Conservation (phyloP, 1,140 invertebrate species). For the Drosophila funebris region DNA sequence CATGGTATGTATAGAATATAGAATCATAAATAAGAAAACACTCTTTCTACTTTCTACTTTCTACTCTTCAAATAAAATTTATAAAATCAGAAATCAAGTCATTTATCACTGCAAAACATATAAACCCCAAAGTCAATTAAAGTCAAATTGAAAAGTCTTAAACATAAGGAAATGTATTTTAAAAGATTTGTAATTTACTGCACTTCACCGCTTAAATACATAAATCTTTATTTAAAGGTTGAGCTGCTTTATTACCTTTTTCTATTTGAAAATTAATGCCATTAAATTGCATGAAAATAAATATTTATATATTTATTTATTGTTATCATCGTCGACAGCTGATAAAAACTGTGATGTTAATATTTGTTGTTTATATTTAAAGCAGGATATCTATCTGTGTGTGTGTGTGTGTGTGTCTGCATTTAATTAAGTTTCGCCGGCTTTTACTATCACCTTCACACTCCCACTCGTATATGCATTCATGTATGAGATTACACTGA, state of each 20-base stretch:
- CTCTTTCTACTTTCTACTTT: too few relatives aligned
- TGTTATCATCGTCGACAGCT: conserved; percentile 7
- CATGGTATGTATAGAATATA: too few relatives aligned
- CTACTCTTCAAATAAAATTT: too few relatives aligned
- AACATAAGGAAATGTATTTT: too few relatives aligned
- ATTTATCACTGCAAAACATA: too few relatives aligned
- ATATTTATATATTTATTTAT: conserved; percentile 47
- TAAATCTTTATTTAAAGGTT: neutral
- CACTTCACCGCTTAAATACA: neutral
- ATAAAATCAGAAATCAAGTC: too few relatives aligned
- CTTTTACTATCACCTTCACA: conserved; percentile 43
- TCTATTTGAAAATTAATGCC: neutral
- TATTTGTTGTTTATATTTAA: conserved; percentile 46
- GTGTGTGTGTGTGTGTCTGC: conserved; percentile 41
- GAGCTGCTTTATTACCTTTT: neutral
- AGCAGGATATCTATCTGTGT: neutral
- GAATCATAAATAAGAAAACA: too few relatives aligned
- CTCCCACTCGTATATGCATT: neutral
- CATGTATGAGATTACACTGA: conserved; percentile 50
- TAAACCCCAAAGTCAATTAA: neutral
- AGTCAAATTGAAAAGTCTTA: neutral
- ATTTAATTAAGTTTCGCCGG: conserved; percentile 76
- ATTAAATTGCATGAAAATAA: conserved; percentile 33
- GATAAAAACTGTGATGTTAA: conserved; percentile 29
- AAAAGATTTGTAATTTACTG: too few relatives aligned